These are phyloP conservation scores for Parambassis ranga DNA, from an alignment of 2,797 vertebrate genomes.

Conservation along the genomic window DNA sequence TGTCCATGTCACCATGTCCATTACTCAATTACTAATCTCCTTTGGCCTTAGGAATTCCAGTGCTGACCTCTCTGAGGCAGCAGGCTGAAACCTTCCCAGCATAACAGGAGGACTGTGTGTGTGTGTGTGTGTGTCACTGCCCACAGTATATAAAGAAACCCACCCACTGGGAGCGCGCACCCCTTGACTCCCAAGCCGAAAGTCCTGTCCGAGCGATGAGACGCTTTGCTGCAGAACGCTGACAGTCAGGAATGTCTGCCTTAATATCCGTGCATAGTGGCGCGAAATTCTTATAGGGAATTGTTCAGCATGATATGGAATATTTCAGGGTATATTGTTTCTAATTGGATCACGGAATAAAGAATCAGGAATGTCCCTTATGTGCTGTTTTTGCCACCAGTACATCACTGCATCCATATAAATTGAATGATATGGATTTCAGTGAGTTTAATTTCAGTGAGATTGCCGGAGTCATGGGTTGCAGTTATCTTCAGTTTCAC, in stretches of 20 bases:
- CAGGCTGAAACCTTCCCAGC: conserved; percentile 82
- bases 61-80: conserved; percentile 82
- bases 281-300: conserved; percentile 42
- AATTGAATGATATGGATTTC: conserved; percentile 69
- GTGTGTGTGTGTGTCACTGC: conserved; percentile 50
- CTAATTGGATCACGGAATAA: conserved; percentile 60
- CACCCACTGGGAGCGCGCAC: conserved; percentile 63
- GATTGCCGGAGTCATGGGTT: conserved; percentile 44
- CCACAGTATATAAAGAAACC: conserved; percentile 61
- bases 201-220: conserved; percentile 68
- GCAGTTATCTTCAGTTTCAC: conserved; percentile 59
- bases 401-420: conserved; percentile 29
- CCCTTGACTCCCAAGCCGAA: conserved; percentile 63
- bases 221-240: conserved; percentile 57
- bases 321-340: conserved; percentile 61
- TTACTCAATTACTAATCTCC: conserved; percentile 84
- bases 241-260: conserved; percentile 70
- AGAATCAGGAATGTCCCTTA: conserved; percentile 39
- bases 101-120: conserved; percentile 70
- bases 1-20: conserved; percentile 84
- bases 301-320: conserved; percentile 45
- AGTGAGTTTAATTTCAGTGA: conserved; percentile 62
- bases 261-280: conserved; percentile 18
- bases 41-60: conserved; percentile 86
- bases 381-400: conserved; percentile 35